A percentile compares a stretch with the other conserved stretches of the same genome.
phyloP scores from a whole-genome alignment of 2,888 invertebrate genomes.

The Melipona bicolor region DNA sequence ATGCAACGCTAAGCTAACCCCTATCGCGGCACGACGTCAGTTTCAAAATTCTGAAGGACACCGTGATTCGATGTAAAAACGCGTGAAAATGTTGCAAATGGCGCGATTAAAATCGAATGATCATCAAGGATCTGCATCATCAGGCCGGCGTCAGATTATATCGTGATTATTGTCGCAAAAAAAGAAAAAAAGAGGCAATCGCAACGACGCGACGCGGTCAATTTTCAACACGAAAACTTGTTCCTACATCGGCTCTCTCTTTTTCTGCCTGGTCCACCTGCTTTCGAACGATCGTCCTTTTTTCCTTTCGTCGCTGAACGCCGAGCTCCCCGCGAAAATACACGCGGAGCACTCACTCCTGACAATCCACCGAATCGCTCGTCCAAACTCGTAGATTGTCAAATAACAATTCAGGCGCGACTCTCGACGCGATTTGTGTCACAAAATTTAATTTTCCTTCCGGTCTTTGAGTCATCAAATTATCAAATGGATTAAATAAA shows the following conservation, averaged over 20 bases:
- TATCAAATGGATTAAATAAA: background rate
- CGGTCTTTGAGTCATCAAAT: background rate
- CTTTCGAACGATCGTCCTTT: slow-evolving; percentile 65
- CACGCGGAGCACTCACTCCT: slow-evolving; percentile 21
- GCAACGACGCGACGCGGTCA: slow-evolving; percentile 52
- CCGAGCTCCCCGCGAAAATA: slow-evolving; percentile 64
- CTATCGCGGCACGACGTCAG: slow-evolving; percentile 21
- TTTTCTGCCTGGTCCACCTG: slow-evolving; percentile 67
- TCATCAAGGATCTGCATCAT: background rate
- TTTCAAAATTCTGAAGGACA: background rate
- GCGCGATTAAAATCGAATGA: background rate
- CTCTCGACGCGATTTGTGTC: background rate
- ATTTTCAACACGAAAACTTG: slow-evolving; percentile 67
- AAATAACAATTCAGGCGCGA: background rate
- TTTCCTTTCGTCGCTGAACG: slow-evolving; percentile 46
- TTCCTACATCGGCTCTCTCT: slow-evolving; percentile 64
- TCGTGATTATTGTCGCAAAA: slow-evolving; percentile 25
- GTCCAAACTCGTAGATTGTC: slow-evolving; percentile 9
- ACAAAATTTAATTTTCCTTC: background rate
- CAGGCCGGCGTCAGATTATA: background rate
- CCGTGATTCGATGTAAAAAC: background rate
- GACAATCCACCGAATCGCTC: slow-evolving; percentile 40
- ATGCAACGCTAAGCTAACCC: slow-evolving; percentile 36
- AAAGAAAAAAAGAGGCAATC: slow-evolving; percentile 37
- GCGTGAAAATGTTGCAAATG: background rate